Conservation (phyloP, 1,140 invertebrate genomes). For the Colletes gigas region DNA sequence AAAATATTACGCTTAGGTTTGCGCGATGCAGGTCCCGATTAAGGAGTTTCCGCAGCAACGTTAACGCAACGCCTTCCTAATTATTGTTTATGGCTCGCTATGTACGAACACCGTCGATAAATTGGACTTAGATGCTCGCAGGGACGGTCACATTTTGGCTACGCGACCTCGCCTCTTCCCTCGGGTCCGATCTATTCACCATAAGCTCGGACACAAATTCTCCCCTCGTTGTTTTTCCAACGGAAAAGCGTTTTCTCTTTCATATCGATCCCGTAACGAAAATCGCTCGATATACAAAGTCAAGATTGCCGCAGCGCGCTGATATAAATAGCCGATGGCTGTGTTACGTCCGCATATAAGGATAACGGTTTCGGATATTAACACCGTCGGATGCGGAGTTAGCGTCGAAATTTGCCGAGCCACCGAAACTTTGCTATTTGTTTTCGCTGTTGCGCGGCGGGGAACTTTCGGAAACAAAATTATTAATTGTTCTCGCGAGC, state of each 20-base stretch:
- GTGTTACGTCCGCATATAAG: not conserved
- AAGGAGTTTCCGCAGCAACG: not conserved
- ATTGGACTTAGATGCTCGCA: constrained; percentile 56
- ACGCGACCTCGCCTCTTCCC: constrained; percentile 41
- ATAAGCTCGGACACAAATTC: constrained; percentile 39
- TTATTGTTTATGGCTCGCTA: constrained; percentile 34
- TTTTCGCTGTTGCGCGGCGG: not conserved
- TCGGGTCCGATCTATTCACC: constrained; percentile 36
- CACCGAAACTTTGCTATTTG: not conserved
- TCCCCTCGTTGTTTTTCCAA: not conserved
- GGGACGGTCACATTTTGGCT: constrained; percentile 41
- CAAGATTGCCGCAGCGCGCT: not conserved
- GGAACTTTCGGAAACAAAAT: not conserved
- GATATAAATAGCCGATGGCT: not conserved
- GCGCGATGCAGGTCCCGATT: not conserved
- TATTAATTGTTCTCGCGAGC: not conserved
- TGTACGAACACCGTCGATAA: constrained; percentile 33
- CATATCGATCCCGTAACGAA: not conserved
- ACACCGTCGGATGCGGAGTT: not conserved
- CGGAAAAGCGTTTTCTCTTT: no score
- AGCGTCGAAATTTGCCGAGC: not conserved
- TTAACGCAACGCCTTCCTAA: not conserved
- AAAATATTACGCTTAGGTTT: no score
- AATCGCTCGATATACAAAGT: not conserved
- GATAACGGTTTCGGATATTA: constrained; percentile 8